Evolutionary conservation across 37 sponge, comb jelly and placozoan genomes (phyloP).

Genomic region (Chondrilla cf. caribensis): DNA sequence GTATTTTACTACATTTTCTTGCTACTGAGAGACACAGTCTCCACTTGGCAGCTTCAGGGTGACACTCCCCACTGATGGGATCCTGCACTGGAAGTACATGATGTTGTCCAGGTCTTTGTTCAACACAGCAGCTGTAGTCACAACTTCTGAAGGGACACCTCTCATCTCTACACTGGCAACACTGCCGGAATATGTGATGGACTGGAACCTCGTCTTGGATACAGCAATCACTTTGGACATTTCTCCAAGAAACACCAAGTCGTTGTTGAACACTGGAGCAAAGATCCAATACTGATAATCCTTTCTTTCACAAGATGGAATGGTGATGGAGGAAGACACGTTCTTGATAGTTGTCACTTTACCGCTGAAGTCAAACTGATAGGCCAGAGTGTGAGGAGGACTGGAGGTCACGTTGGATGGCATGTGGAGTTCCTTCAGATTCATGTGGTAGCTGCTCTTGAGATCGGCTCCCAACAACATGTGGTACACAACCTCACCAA

Average conservation of each 20-base stretch:
- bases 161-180: conserved; percentile 31
- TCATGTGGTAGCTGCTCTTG: conserved; percentile 13
- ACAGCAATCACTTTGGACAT: conserved; percentile 50
- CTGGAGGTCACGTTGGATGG: neutral
- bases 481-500: conserved; percentile 50
- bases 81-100: conserved; percentile 34
- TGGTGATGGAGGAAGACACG: neutral
- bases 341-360: conserved; percentile 17
- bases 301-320: conserved; percentile 31
- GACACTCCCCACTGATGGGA: conserved; percentile 28
- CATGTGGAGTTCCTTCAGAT: conserved; percentile 48
- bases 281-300: conserved; percentile 58
- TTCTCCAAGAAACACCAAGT: conserved; percentile 68
- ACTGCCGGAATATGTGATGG: neutral
- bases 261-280: conserved; percentile 35
- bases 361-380: conserved; percentile 16
- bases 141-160: conserved; percentile 59
- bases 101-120: conserved; percentile 4
- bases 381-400: conserved; percentile 21
- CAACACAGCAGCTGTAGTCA: conserved; percentile 7
- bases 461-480: conserved; percentile 60
- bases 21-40: neutral
- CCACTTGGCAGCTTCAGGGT: conserved; percentile 16
- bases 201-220: conserved; percentile 46
- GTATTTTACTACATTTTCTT: no score